These are phyloP conservation scores for Trialeurodes vaporariorum DNA, from an alignment of 1,140 invertebrate species.

Conservation along the genomic window DNA sequence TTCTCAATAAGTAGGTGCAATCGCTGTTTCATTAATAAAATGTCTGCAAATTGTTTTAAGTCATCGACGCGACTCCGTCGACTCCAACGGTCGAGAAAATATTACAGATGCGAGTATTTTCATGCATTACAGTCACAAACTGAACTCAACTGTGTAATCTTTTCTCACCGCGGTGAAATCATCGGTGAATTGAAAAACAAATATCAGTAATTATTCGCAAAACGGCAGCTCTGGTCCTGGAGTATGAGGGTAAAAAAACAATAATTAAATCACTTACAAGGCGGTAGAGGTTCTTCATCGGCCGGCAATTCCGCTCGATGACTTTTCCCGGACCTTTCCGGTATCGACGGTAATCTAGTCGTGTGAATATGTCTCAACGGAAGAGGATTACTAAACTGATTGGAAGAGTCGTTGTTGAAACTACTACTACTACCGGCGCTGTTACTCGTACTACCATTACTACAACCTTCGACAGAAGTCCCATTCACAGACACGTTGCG, in stretches of 20 bases:
- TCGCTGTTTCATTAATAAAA: neutral
- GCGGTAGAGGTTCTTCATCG: slow-evolving; percentile 68
- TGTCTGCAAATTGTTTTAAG: no score
- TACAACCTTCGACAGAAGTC: slow-evolving; percentile 16
- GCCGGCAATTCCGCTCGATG: slow-evolving; percentile 49
- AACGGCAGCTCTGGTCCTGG: slow-evolving; percentile 12
- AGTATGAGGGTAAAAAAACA: slow-evolving; percentile 10
- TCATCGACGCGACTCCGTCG: no score
- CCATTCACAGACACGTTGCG: slow-evolving; percentile 4
- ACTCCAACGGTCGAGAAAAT: no score
- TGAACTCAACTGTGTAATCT: no score
- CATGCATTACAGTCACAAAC: no score
- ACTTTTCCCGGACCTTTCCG: slow-evolving; percentile 49
- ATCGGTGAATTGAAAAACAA: no score
- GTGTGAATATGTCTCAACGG: slow-evolving; percentile 58
- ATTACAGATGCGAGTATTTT: no score
- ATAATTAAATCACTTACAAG: slow-evolving; percentile 44
- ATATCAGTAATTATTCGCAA: no score
- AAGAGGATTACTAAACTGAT: slow-evolving; percentile 30
- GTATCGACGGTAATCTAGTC: slow-evolving; percentile 67
- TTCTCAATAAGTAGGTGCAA: no score
- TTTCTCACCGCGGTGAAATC: no score
- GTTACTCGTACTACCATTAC: slow-evolving; percentile 22
- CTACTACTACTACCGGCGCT: slow-evolving; percentile 26
- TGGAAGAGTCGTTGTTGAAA: slow-evolving; percentile 20